Evolutionary conservation across 1,140 invertebrate species (phyloP), one percentile per base, ranked within the genome.

Genomic region (Leptoteleia sp.): DNA sequence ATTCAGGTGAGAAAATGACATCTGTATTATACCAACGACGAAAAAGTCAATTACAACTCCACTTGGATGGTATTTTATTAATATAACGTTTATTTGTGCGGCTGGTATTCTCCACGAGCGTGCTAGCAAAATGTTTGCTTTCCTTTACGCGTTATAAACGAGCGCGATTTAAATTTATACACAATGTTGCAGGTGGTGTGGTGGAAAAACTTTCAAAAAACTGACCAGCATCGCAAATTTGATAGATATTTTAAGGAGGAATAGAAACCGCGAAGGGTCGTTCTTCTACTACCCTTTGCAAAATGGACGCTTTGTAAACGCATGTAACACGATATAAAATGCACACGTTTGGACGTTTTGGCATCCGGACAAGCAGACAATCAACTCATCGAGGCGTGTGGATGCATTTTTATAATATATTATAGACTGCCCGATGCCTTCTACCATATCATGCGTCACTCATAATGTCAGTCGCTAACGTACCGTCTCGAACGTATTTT

Each of bases 331-430:
- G 85, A 88, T 89, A 88, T 88, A 87, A 89, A 88, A 89, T 89
- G 88, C 87, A 87, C 84, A 83, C 87, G 86, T 88, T 88, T 78
- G 84, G 88, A 89, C 88, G 87, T 89, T 89, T 89, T 89, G 88
- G 88, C 88, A 89, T 89, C 83, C 85, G 85, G 87, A 89, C 88
- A 89, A 89, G 88, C 88, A 88, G 88, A 89, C 88, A 89, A 89
- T 89, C 88, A 89, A 88, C 87, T 88, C 88, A 89, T 89, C 88
- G 88, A 89, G 88, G 84, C 88, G 87, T 88, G 88, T 81, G 83
- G 87, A 88, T 89, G 88, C 88, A 89, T 89, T 89, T 89, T 89
- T 89, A 88, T 89, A 88, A 89, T 89, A 89, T 89, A 89, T 89
- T 89, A 89, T 89, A 89, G 88, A 90, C 87, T 88, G 87, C 77